These are phyloP conservation scores for Anhinga anhinga DNA, from an alignment of 2,113 vertebrate genomes.

Conservation along the genomic window DNA sequence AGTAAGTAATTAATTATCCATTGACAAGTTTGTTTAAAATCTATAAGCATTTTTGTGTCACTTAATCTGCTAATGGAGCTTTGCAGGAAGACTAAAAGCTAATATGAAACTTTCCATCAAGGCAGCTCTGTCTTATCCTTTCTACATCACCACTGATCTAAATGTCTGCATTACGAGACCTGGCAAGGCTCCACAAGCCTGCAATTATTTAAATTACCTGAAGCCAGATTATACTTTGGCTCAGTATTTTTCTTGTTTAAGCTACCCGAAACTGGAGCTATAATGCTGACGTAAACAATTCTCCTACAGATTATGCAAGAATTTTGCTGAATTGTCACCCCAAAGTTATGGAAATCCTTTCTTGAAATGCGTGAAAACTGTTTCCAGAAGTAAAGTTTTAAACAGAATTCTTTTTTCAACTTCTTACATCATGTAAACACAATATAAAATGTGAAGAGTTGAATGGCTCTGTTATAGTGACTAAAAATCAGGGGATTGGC, in stretches of 20 bases:
- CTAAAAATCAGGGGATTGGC: background rate
- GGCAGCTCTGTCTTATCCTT: background rate
- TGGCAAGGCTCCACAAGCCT: constrained; percentile 39
- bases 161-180: background rate
- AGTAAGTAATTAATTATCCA: background rate
- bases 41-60: background rate
- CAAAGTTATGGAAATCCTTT: background rate
- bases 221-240: constrained; percentile 2
- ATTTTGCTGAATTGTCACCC: background rate
- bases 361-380: background rate
- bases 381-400: background rate
- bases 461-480: background rate
- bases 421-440: background rate
- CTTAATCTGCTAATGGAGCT: background rate
- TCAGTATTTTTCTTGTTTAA: constrained; percentile 15
- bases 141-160: background rate
- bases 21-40: background rate
- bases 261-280: constrained; percentile 16
- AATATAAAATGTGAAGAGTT: background rate
- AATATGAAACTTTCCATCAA: background rate
- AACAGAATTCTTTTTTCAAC: background rate
- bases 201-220: constrained; percentile 47
- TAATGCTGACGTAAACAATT: background rate
- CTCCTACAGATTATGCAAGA: background rate
- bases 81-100: background rate